Percentiles rank a stretch among this genome's conserved stretches.
phyloP scores from a whole-genome alignment of 2,888 invertebrate species.

The Amblyteles armatorius region DNA sequence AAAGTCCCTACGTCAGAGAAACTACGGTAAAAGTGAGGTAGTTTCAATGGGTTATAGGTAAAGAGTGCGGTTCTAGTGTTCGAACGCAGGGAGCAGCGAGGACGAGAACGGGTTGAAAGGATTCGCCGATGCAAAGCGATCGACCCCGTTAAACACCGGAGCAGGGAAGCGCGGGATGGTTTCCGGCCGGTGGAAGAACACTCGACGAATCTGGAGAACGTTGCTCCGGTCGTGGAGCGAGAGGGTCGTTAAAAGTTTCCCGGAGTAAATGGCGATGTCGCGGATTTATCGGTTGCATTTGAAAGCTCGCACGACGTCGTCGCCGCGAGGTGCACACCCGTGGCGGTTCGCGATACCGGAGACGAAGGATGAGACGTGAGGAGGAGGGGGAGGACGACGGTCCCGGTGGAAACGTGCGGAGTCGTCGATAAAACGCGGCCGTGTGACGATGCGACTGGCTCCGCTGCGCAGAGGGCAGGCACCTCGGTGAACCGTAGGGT shows the following conservation, averaged over 20 bases:
- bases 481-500: not conserved
- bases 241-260: conserved; percentile 60
- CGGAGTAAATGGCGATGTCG: conserved; percentile 53
- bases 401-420: conserved; percentile 36
- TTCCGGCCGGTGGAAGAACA: conserved; percentile 2
- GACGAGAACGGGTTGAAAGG: conserved; percentile 28
- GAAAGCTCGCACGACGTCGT: conserved; percentile 28
- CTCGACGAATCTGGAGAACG: conserved; percentile 16
- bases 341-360: conserved; percentile 3
- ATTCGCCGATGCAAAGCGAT: conserved; percentile 49
- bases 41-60: conserved; percentile 38
- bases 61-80: not conserved
- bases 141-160: conserved; percentile 36
- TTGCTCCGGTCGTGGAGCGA: conserved; percentile 40
- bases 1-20: conserved; percentile 42
- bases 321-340: conserved; percentile 3
- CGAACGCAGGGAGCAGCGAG: not conserved
- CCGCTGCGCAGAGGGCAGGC: not conserved
- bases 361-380: conserved; percentile 8
- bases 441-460: conserved; percentile 2
- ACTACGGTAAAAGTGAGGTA: conserved; percentile 46
- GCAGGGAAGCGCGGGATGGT: not conserved
- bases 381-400: conserved; percentile 5
- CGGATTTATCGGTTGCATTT: conserved; percentile 58
- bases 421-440: conserved; percentile 50